Percentiles rank a stretch among this genome's conserved stretches.
Evolutionary conservation across 1,140 invertebrate genomes (phyloP).

Genomic region (Drosophila cardini): DNA sequence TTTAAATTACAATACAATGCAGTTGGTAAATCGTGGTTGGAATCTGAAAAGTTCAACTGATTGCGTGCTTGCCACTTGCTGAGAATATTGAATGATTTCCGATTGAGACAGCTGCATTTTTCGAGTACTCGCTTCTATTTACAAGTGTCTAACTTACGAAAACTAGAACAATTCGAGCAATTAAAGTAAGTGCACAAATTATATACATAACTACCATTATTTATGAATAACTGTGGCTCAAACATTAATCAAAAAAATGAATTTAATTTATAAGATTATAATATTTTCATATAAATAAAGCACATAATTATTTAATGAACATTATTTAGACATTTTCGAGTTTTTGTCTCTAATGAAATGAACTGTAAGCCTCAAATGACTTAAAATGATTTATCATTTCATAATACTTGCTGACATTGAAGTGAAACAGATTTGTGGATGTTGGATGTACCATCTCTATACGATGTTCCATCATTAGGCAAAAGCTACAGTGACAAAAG

Average conservation of each 20-base stretch:
- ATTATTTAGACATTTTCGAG: background rate
- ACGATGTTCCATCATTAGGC: no score
- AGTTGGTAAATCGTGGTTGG: conserved; percentile 31
- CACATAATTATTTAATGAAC: conserved; percentile 1
- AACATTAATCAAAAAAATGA: no score
- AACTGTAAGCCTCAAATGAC: background rate
- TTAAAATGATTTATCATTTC: conserved; percentile 10
- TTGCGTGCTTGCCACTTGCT: conserved; percentile 47
- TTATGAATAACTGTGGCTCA: no score
- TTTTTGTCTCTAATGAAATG: background rate
- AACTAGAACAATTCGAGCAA: no score
- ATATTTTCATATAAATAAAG: background rate
- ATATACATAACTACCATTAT: no score
- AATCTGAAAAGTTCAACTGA: conserved; percentile 59
- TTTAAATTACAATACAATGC: conserved; percentile 59
- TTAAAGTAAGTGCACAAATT: no score
- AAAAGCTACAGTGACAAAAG: no score
- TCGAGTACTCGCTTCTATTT: background rate
- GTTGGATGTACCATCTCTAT: no score
- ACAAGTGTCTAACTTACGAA: no score
- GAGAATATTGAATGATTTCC: conserved; percentile 13
- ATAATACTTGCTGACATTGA: conserved; percentile 12
- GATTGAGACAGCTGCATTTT: background rate
- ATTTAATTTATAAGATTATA: background rate
- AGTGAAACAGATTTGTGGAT: conserved; percentile 26